Conservation (phyloP, 1,140 invertebrate species). For the Drosophila nannoptera region DNA sequence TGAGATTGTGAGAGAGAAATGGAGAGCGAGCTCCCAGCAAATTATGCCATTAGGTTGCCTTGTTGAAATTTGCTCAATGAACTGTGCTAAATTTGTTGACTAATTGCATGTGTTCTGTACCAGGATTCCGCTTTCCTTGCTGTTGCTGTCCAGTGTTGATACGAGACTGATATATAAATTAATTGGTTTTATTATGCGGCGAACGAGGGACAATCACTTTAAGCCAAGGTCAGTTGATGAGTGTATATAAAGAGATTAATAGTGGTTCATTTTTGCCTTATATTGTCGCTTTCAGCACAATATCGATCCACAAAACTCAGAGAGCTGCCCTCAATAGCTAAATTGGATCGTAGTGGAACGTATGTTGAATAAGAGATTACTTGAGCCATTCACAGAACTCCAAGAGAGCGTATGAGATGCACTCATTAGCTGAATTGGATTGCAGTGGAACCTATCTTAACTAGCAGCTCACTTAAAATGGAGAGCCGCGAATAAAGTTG, state of each 20-base stretch:
- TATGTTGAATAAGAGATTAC: too few relatives aligned
- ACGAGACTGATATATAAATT: constrained; percentile 60
- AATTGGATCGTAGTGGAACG: too few relatives aligned
- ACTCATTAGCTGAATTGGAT: too few relatives aligned
- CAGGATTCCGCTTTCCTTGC: constrained; percentile 39
- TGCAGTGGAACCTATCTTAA: too few relatives aligned
- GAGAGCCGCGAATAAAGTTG: too few relatives aligned
- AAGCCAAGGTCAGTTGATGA: constrained; percentile 14
- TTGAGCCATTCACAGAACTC: too few relatives aligned
- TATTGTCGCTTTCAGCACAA: neutral
- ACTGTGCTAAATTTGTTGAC: constrained; percentile 68
- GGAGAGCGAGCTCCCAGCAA: constrained; percentile 38
- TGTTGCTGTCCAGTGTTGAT: constrained; percentile 24
- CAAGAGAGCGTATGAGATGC: too few relatives aligned
- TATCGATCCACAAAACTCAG: too few relatives aligned
- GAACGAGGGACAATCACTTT: constrained; percentile 16
- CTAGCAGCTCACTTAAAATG: too few relatives aligned
- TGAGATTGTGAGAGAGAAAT: neutral
- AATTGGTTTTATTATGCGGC: constrained; percentile 66
- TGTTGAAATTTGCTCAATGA: constrained; percentile 67
- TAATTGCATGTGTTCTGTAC: constrained; percentile 63
- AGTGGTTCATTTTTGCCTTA: neutral
- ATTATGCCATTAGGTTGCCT: constrained; percentile 69
- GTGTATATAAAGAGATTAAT: constrained; percentile 17
- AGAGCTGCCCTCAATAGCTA: too few relatives aligned